Evolutionary conservation across 2,888 invertebrate species (phyloP), one percentile per base, ranked within the genome.

Genomic region (Cremastinae sp.): DNA sequence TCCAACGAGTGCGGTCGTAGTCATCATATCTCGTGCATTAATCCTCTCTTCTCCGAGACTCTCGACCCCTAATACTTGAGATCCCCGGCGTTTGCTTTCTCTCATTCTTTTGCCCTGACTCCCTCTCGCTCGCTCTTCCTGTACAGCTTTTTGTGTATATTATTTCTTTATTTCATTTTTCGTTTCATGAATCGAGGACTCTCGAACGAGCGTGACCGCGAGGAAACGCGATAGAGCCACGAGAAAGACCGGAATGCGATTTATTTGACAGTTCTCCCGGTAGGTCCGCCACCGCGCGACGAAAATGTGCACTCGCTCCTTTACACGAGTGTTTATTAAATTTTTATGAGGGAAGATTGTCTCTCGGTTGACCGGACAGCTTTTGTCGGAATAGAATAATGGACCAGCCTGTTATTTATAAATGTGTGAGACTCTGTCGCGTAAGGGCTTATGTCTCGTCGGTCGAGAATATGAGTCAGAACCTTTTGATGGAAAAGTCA

Each of bases 271-370:
- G 85, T 85, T 87, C 85, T 83, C 83, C 77, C 81, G 81, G 85
- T 81, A 83, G 83, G 79, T 83, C 77, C 74, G 59, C 80, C 73
- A 78, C 78, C 78, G 78, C 79, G 75, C 80, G 73, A 61, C 59
- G 43, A 12, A n/a, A 53, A 64, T 65, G 28, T 47, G 58, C 51
- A 68, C 35, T 22, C 61, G 37, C 20, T 18, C 14, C 22, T 35
- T 64, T 37, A 58, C 22, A 55, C 47, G 41, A 39, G 51, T 49
- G 45, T 39, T 55, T 47, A 28, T 35, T 56, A 45, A 85, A 85
- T 84, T 85, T 88, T 88, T 87, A 87, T 86, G 88, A 86, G 86
- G 80, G 85, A 84, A 86, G 87, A 88, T 88, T 88, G 86, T 84
- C 69, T 76, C 69, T 86, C 85, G 53, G 41, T 58, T 56, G 18